phyloP scores from a whole-genome alignment of 2,888 invertebrate genomes.

The Nomada flava region DNA sequence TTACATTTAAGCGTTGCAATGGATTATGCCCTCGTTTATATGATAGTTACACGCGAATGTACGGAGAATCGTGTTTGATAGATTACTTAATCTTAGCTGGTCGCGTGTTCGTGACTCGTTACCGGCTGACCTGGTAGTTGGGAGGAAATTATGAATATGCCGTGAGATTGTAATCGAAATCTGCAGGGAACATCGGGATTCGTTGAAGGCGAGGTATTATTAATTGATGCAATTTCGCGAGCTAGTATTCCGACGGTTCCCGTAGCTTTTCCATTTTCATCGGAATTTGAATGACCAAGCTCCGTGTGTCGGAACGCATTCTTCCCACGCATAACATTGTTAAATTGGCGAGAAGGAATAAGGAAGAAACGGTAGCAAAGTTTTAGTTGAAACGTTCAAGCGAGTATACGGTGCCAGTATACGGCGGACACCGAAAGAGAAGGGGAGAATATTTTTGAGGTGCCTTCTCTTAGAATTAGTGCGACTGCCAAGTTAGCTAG shows the following conservation, averaged over 20 bases:
- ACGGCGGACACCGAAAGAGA: conserved; percentile 28
- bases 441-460: conserved; percentile 36
- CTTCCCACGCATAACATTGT: too few relatives aligned
- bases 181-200: neutral
- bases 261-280: too few relatives aligned
- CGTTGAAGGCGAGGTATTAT: too few relatives aligned
- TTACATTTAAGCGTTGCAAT: conserved; percentile 73
- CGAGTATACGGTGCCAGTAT: too few relatives aligned
- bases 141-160: neutral
- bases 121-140: neutral
- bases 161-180: conserved; percentile 2
- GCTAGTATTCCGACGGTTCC: too few relatives aligned
- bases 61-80: conserved; percentile 32
- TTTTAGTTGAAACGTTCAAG: too few relatives aligned
- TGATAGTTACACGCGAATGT: conserved; percentile 33
- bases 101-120: neutral
- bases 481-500: conserved; percentile 73
- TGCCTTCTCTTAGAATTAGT: conserved; percentile 38
- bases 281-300: too few relatives aligned
- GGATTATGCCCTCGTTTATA: conserved; percentile 61
- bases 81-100: neutral
- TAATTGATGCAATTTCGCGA: too few relatives aligned
- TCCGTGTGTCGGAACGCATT: too few relatives aligned
- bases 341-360: too few relatives aligned
- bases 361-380: neutral